A percentile compares a stretch with the other conserved stretches of the same genome.
These are phyloP conservation scores for Sarcophaga rosellei DNA, from an alignment of 2,888 invertebrate genomes.

Conservation along the genomic window DNA sequence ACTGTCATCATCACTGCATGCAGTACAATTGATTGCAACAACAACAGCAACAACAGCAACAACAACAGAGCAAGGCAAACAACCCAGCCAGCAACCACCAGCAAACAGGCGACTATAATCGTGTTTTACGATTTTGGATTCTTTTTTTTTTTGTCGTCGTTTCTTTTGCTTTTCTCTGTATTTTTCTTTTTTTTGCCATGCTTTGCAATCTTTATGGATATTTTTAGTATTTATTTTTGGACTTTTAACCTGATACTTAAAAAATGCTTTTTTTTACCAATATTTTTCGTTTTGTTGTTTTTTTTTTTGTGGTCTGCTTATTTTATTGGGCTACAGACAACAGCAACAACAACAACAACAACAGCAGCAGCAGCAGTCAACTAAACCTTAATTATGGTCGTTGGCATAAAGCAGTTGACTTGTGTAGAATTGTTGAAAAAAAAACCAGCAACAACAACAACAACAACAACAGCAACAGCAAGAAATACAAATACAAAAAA, in stretches of 20 bases:
- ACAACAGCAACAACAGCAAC: constrained; percentile 56
- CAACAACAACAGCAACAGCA: not conserved
- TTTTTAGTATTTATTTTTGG: constrained; percentile 66
- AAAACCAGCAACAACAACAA: not conserved
- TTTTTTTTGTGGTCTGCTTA: constrained; percentile 8
- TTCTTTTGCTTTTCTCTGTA: constrained; percentile 18
- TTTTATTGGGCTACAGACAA: constrained; percentile 2
- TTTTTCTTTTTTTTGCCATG: constrained; percentile 45
- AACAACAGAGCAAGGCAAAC: constrained; percentile 63
- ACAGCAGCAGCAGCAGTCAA: not conserved
- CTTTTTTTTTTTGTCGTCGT: constrained; percentile 35
- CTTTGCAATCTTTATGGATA: constrained; percentile 58
- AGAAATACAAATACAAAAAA: not conserved
- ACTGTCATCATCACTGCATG: constrained; percentile 61
- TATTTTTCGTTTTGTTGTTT: not conserved
- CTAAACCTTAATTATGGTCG: constrained; percentile 64
- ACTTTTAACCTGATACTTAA: constrained; percentile 68
- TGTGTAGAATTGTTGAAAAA: constrained; percentile 19
- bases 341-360: constrained; percentile 39
- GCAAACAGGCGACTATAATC: constrained; percentile 66
- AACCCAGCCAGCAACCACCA: constrained; percentile 55
- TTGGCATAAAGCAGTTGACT: constrained; percentile 58
- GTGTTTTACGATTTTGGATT: constrained; percentile 50
- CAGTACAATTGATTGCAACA: constrained; percentile 51
- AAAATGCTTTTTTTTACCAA: constrained; percentile 14